Conservation (phyloP, 1,140 invertebrate species). For the Brachionus rotundiformis region DNA sequence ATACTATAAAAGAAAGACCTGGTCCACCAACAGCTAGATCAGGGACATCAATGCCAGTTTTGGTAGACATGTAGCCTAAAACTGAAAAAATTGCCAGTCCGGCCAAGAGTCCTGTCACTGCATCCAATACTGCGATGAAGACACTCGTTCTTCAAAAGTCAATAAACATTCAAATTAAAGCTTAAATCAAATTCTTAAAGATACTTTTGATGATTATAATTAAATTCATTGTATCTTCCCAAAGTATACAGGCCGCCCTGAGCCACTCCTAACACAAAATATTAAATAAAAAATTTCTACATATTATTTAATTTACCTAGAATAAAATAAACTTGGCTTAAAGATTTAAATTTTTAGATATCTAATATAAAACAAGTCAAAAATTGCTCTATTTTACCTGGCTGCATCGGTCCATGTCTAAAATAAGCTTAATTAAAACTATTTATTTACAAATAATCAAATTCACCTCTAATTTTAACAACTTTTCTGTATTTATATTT, state of each 20-base stretch:
- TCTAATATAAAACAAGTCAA: neutral
- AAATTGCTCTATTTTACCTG: neutral
- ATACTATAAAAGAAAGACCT: conserved; percentile 68
- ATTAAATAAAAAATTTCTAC: neutral
- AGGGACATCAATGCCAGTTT: conserved; percentile 57
- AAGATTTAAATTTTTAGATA: neutral
- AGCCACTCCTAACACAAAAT: neutral
- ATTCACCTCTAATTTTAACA: neutral
- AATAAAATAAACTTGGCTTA: conserved; percentile 33
- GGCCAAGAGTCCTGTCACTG: conserved; percentile 67
- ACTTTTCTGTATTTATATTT: conserved; percentile 16
- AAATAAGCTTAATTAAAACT: neutral
- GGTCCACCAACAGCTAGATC: conserved; percentile 56
- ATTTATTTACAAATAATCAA: neutral
- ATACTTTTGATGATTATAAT: conserved; percentile 51
- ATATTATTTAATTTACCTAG: conserved; percentile 4
- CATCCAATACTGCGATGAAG: conserved; percentile 43
- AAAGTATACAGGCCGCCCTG: conserved; percentile 48
- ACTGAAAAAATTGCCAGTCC: conserved; percentile 58
- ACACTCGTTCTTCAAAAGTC: conserved; percentile 6
- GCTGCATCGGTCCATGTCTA: conserved; percentile 50
- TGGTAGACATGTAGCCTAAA: conserved; percentile 57
- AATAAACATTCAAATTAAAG: no score
- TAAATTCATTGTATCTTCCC: conserved; percentile 32
- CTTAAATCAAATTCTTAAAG: neutral